Evolutionary conservation across 2,888 invertebrate genomes (phyloP), one percentile per base, ranked within the genome.

Genomic region (Nematopogon swammerdamellus): DNA sequence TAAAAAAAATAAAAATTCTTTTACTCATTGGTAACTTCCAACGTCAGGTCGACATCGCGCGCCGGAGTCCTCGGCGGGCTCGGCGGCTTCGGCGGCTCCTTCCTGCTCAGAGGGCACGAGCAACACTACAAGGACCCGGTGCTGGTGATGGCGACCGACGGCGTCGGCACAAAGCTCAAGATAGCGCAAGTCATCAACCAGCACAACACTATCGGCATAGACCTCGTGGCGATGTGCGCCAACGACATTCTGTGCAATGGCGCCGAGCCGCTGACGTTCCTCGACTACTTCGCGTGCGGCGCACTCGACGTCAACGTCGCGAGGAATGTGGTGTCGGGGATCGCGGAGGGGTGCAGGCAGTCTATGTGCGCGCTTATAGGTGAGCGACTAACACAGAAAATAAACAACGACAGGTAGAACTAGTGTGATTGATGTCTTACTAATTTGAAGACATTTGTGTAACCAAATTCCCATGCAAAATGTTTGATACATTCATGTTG

Each of bases 211-310:
- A 87, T 98, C 53, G 98, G 98, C 30, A 85, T 94, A 52, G 99
- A 99, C 76, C 80, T 99, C 52, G 98, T 99, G 2, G 98, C 97
- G 10, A 98, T 98, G 98, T 98, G 97, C 65, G 97, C 94, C 5
- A 99, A 99, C 74, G 98, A 98, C 70, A 88, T 99, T 46, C 80
- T 99, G 29, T 95, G 95, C 55, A 95, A 97, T 60, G 97, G 97
- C 4, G 98, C 97, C 0, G 89, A 93, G 57, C 97, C 98, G 0
- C 73, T 97, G n/a, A 95, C 94, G 55, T 97, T 98, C 80, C 82
- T 97, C 29, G 97, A 98, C 71, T 98, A 98, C 74, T 95, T 92
- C 72, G 95, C 97, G 8, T 93, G 94, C 58, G 95, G 96, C 3
- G 72, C 84, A 45, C 76, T 98, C 49, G 83, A 92, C 56, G 85